Evolutionary conservation across 2,888 invertebrate species (phyloP).

Genomic region (Slavum lentiscoides): DNA sequence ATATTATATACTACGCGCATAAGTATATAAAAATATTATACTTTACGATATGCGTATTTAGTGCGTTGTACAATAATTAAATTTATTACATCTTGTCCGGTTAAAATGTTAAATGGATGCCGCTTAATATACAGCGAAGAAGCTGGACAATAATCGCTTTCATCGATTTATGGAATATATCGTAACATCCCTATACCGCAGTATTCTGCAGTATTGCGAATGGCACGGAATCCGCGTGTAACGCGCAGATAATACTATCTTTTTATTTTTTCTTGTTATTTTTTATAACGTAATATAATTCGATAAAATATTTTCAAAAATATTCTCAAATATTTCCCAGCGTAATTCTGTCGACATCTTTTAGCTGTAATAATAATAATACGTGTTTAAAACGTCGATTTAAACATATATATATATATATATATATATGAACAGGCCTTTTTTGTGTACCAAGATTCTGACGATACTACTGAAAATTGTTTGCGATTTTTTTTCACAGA

Average conservation of each 20-base stretch:
- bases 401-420: no score
- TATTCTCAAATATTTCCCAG: neutral
- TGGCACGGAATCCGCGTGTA: neutral
- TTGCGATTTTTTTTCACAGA: no score
- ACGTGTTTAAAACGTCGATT: no score
- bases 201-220: neutral
- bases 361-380: no score
- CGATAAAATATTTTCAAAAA: neutral
- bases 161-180: conserved; percentile 34
- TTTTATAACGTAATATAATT: conserved; percentile 4
- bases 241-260: neutral
- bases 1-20: no score
- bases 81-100: conserved; percentile 33
- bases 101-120: conserved; percentile 25
- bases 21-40: neutral
- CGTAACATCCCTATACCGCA: neutral
- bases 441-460: no score
- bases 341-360: neutral
- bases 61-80: conserved; percentile 32
- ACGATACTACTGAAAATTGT: no score
- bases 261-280: conserved; percentile 22
- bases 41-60: conserved; percentile 6
- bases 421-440: no score
- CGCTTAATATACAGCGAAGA: conserved; percentile 13
- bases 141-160: neutral